Base-by-base conservation (phyloP, 2,113 vertebrate genomes). In the Geococcyx californianus region DNA sequence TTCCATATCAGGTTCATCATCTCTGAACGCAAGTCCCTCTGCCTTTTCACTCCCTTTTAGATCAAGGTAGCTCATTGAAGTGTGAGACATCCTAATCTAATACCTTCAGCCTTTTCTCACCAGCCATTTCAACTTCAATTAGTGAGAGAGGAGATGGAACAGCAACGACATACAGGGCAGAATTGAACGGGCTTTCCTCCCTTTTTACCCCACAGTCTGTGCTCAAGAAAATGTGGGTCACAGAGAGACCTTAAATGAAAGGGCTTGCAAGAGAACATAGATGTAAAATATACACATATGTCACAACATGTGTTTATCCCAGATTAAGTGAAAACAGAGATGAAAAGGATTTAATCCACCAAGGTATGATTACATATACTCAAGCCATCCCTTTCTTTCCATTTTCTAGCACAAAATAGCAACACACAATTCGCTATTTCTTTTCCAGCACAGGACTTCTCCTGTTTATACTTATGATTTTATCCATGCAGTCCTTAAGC, bases 91-190 rank as follows among this genome's bases (percentile, higher is more conserved):
- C 49, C 34, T 83, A 51, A 60, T 73, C 31, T 82, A 90, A 49
- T 63, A 77, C 13, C 36, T 60, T 92, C 44, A 81, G 63, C 80
- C 52, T 81, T 77, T 92, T 74, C 76, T 86, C 34, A 75, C 29
- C 83, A 88, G 18, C 10, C 45, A 64, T 86, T 81, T 96, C 90
- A 84, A 70, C 76, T 67, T 84, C 59, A 90, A 17, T 88, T 81
- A 93, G 10, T 42, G 59, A 77, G 6, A 62, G 67, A 78, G 38
- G 29, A 49, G 24, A 93, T 13, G 29, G 59, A 42, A 85, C 67
- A 66, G 49, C n/a, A 60, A 21, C 45, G 85, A 81, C 51, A 40
- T 16, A 10, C 38, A 84, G 51, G 68, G 56, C 31, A 66, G 36
- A 29, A 15, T 68, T 73, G 47, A 68, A 45, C 9, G 34, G 29